These are phyloP conservation scores for Hydra vulgaris DNA, from an alignment of 30 jellyfish, hydroid and myxozoan species.

Conservation along the genomic window DNA sequence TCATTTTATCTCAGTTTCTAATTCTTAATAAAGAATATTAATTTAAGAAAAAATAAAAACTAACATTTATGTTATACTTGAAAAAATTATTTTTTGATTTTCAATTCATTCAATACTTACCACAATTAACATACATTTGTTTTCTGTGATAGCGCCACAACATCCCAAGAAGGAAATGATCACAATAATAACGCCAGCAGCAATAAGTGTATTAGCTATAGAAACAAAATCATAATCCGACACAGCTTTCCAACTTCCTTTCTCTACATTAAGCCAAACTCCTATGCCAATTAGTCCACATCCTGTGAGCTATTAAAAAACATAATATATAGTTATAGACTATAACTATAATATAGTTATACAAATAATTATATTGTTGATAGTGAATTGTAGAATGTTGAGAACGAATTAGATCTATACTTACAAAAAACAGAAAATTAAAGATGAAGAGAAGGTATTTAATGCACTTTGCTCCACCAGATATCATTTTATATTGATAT, in stretches of 20 bases:
- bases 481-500: conserved; percentile 9
- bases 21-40: too few relatives aligned
- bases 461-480: conserved; percentile 21
- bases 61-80: neutral
- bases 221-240: conserved; percentile 30
- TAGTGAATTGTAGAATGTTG: too few relatives aligned
- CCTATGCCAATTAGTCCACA: conserved; percentile 35
- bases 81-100: neutral
- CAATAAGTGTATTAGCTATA: conserved; percentile 18
- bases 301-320: conserved; percentile 20
- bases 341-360: neutral
- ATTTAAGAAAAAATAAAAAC: neutral
- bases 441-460: conserved; percentile 30
- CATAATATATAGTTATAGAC: neutral
- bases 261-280: conserved; percentile 28
- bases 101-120: conserved; percentile 1
- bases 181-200: conserved; percentile 33
- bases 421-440: conserved; percentile 30
- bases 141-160: conserved; percentile 43
- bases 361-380: neutral
- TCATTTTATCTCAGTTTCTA: too few relatives aligned
- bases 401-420: neutral
- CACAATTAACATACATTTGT: conserved; percentile 22
- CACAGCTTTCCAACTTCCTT: conserved; percentile 23
- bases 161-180: conserved; percentile 34